Base-by-base conservation (phyloP, 2,888 invertebrate genomes). In the Acanthosoma haemorrhoidale region DNA sequence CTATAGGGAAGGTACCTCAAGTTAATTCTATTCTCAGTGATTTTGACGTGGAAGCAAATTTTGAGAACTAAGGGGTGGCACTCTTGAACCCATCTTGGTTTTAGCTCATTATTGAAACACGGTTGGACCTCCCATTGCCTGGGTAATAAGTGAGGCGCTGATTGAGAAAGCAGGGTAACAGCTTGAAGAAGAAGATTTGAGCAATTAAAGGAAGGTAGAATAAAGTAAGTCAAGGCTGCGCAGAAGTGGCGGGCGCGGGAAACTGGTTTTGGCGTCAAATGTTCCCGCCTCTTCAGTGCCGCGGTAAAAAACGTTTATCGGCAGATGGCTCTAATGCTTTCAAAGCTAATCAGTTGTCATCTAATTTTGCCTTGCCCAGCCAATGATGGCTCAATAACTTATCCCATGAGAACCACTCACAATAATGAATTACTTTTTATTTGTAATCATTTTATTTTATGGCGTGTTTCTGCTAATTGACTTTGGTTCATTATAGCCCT, bases 181-280 rank as follows among this genome's bases (percentile, higher is more conserved):
- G n/a, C n/a, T n/a, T n/a, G 21, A 25, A 25, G 25, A 51, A 51
- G 43, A 43, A 21, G 41, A 51, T 25, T 51, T 51, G 25, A 51
- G 25, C 43, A 51, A 51, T 51, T 51, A 51, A 51, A 21, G 11
- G 43, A 51, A 51, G 43, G 25, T 3, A 21, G 43, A 8, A 51
- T 51, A 51, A 60, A 60, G 60, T 60, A 60, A 60, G 60, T 60
- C 60, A 60, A 60, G 60, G 60, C 60, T 60, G 34, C 8, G 21
- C n/a, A n/a, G n/a, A 18, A 18, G 32, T 34, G 60, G 60, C 60
- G 34, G 60, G 21, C 21, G 18, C 18, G 9, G 18, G 21, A 60
- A 21, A 60, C 60, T 36, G 60, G 60, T 60, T 60, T 51, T 13
- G 43, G 43, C 43, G 43, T 25, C 43, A 51, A 51, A 25, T 4